These are phyloP conservation scores for Varecia variegata DNA, from an alignment of 2,797 vertebrate species.

Conservation along the genomic window DNA sequence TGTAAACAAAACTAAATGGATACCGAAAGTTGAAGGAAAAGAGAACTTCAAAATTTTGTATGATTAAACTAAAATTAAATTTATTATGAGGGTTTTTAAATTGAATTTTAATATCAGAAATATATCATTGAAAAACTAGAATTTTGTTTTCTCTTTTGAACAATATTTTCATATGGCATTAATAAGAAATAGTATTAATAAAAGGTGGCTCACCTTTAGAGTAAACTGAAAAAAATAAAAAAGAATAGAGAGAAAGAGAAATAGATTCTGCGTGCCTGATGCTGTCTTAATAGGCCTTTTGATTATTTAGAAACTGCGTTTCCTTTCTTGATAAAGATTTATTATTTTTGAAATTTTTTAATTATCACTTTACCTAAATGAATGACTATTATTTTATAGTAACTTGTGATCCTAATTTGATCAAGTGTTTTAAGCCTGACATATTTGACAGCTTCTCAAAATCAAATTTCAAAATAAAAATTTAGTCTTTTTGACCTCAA, in stretches of 20 bases:
- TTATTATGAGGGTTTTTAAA: background rate
- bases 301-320: background rate
- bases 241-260: background rate
- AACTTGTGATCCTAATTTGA: background rate
- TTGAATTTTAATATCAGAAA: background rate
- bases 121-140: background rate
- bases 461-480: background rate
- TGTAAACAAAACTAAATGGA: background rate
- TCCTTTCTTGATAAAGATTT: background rate
- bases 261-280: background rate
- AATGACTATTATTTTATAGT: background rate
- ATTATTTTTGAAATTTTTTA: background rate
- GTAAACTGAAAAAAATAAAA: background rate
- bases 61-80: background rate
- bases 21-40: background rate
- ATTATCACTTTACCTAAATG: background rate
- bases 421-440: background rate
- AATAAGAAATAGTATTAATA: background rate
- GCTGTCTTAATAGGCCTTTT: background rate
- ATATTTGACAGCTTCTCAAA: background rate
- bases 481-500: background rate
- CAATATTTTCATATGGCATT: background rate
- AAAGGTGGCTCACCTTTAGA: background rate
- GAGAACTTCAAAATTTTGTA: background rate
- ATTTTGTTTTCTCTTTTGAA: background rate